Evolutionary conservation across 2,113 vertebrate species (phyloP).

Genomic region (Gobio gobio): DNA sequence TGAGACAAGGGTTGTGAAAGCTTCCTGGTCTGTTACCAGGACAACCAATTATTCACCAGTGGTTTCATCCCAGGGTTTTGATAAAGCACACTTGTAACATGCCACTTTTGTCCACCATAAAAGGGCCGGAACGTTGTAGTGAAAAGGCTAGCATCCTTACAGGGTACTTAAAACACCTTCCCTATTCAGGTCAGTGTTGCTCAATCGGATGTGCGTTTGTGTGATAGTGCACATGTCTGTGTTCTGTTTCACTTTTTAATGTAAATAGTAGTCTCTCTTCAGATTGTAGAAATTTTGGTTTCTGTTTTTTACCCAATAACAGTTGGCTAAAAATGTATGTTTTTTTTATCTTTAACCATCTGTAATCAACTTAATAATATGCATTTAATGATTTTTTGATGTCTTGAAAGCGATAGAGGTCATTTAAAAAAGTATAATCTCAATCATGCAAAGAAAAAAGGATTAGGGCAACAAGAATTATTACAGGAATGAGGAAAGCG

Average conservation of each 20-base stretch:
- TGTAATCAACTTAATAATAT: neutral
- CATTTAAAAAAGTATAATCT: neutral
- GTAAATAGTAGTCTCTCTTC: neutral
- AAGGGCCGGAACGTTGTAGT: neutral
- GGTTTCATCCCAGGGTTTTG: conserved; percentile 49
- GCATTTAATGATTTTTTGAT: neutral
- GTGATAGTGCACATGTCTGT: neutral
- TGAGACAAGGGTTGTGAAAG: conserved; percentile 35
- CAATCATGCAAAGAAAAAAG: neutral
- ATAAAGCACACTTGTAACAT: conserved; percentile 39
- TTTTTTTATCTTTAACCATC: neutral
- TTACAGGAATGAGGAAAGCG: neutral
- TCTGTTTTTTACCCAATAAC: neutral
- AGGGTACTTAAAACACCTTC: conserved; percentile 28
- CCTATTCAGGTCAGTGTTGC: neutral
- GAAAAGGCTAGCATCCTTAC: neutral
- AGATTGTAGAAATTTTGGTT: neutral
- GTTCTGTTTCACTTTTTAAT: neutral
- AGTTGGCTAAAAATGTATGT: neutral
- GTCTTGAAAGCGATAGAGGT: too few species aligned
- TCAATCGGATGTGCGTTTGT: neutral
- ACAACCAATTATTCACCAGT: conserved; percentile 59
- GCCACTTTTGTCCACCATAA: conserved; percentile 36
- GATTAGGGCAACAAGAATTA: neutral
- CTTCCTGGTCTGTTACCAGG: conserved; percentile 62